Conservation (phyloP, 2,888 invertebrate genomes). For the Argynnis bischoffii region DNA sequence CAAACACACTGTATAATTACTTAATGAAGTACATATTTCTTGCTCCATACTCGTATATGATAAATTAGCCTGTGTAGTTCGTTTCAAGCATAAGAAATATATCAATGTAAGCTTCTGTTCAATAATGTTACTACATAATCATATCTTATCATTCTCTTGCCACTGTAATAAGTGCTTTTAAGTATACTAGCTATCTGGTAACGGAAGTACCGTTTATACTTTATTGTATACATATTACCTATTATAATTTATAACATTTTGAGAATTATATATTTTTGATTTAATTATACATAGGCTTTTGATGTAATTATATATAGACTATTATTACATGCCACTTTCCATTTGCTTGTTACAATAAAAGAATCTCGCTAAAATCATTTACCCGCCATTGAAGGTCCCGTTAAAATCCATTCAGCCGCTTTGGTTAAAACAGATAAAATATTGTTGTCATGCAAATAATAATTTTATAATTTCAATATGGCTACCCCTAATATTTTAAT, state of each 20-base stretch:
- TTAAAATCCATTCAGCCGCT: too few species aligned
- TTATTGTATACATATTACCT: background rate
- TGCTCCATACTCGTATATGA: background rate
- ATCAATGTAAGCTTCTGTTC: slow-evolving; percentile 12
- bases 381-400: too few species aligned
- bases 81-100: slow-evolving; percentile 5
- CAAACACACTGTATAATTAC: too few species aligned
- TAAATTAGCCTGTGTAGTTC: slow-evolving; percentile 4
- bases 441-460: too few species aligned
- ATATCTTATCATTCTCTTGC: slow-evolving; percentile 5
- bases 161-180: background rate
- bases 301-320: background rate
- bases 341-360: too few species aligned
- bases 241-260: background rate
- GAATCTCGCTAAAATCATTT: too few species aligned
- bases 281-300: too few species aligned
- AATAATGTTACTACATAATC: slow-evolving; percentile 14
- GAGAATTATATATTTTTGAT: background rate
- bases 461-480: too few species aligned
- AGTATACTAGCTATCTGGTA: background rate
- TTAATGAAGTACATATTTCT: too few species aligned
- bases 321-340: too few species aligned
- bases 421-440: too few species aligned
- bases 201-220: background rate
- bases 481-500: too few species aligned